Percentiles rank a stretch among this genome's conserved stretches.
These are phyloP conservation scores for Recurvirostra avosetta DNA, from an alignment of 2,113 vertebrate species.

Conservation along the genomic window DNA sequence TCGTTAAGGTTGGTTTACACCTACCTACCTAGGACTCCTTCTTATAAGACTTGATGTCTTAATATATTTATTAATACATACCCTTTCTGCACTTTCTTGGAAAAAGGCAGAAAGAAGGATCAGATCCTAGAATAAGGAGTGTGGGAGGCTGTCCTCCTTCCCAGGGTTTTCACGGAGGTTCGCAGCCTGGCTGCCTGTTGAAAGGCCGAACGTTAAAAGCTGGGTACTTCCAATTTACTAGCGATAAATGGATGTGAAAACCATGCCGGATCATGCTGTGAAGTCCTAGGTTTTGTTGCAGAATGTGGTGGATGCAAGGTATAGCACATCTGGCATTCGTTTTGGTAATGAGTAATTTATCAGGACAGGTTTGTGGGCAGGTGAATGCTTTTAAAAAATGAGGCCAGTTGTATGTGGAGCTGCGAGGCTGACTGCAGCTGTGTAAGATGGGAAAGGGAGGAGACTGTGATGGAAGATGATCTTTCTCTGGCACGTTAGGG, in stretches of 20 bases:
- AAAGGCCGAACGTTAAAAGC: not conserved
- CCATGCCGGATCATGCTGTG: too few relatives aligned
- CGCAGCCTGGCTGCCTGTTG: not conserved
- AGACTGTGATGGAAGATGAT: not conserved
- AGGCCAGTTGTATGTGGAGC: not conserved
- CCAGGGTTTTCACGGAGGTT: not conserved
- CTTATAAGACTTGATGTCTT: not conserved
- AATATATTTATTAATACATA: not conserved
- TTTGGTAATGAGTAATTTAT: not conserved
- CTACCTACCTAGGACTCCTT: not conserved
- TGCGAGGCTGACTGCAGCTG: not conserved
- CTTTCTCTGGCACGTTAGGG: not conserved
- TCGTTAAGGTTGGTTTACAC: not conserved
- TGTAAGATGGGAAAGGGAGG: not conserved
- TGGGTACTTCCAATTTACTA: not conserved
- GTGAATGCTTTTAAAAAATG: not conserved
- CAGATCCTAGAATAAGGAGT: not conserved
- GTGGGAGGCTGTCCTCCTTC: not conserved
- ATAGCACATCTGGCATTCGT: not conserved
- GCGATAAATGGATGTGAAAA: not conserved
- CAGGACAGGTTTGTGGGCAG: not conserved
- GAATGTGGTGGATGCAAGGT: not conserved
- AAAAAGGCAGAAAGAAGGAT: not conserved
- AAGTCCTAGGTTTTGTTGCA: not conserved
- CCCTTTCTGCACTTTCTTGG: not conserved